phyloP scores from a whole-genome alignment of 2,888 invertebrate genomes.

The Phaedon cochleariae region DNA sequence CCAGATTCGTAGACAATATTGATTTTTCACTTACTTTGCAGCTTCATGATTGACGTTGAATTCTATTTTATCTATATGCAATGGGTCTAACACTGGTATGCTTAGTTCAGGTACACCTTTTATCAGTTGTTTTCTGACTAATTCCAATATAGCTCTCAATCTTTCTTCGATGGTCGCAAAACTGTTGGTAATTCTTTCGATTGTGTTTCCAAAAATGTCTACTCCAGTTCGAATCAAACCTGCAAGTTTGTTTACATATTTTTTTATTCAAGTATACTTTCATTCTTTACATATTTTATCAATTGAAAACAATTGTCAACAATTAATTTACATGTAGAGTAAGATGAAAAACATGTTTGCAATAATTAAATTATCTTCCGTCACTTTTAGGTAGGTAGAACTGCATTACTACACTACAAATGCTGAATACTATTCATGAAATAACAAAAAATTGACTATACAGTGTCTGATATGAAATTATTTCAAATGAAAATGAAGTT shows the following conservation, averaged over 20 bases:
- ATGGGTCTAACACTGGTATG: constrained; percentile 60
- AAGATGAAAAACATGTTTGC: neutral
- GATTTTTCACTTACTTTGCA: constrained; percentile 49
- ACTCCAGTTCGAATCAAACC: constrained; percentile 55
- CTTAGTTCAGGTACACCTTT: constrained; percentile 60
- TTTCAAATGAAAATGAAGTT: too few species aligned
- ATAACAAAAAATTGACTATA: too few species aligned
- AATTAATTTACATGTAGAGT: neutral
- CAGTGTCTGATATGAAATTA: too few species aligned
- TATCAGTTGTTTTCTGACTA: constrained; percentile 57
- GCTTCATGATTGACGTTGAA: constrained; percentile 58
- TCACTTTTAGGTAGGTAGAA: too few species aligned
- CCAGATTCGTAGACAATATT: too few species aligned
- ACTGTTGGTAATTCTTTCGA: constrained; percentile 56
- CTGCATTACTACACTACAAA: too few species aligned
- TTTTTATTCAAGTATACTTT: neutral
- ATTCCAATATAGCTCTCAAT: constrained; percentile 56
- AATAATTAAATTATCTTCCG: too few species aligned
- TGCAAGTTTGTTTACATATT: neutral
- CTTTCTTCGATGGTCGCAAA: constrained; percentile 57
- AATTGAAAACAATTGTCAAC: neutral
- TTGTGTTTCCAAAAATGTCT: constrained; percentile 54
- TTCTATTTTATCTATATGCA: constrained; percentile 59
- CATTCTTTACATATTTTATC: neutral
- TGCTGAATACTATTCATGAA: too few species aligned